phyloP scores from a whole-genome alignment of 2,113 vertebrate genomes.

The Myanophis thanlyinensis region DNA sequence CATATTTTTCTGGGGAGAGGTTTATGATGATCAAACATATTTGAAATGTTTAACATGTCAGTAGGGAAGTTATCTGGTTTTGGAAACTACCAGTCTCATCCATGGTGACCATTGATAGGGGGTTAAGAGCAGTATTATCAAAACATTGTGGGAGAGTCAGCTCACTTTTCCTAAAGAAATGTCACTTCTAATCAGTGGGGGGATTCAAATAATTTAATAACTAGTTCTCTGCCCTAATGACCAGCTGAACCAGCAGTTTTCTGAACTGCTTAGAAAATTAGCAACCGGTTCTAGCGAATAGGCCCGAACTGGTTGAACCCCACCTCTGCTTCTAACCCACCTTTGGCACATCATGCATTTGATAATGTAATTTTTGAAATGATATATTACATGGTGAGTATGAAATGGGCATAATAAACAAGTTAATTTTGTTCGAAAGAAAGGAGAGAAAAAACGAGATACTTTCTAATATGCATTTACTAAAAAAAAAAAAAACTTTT shows the following conservation, averaged over 20 bases:
- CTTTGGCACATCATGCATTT: not conserved
- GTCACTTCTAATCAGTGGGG: not conserved
- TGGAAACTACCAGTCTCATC: not conserved
- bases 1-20: not conserved
- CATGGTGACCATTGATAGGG: not conserved
- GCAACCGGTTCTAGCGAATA: too few species aligned
- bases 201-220: too few species aligned
- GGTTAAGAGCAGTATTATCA: not conserved
- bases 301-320: too few species aligned
- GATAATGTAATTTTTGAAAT: not conserved
- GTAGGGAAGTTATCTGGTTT: not conserved
- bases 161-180: not conserved
- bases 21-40: not conserved
- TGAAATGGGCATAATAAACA: not conserved
- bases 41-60: not conserved
- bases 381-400: not conserved
- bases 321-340: not conserved
- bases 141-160: not conserved
- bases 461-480: conserved; percentile 21
- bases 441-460: conserved; percentile 20
- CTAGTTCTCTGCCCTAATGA: too few species aligned
- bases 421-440: conserved; percentile 23
- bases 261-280: too few species aligned
- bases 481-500: conserved; percentile 30
- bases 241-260: too few species aligned